Percentiles rank a stretch among this genome's conserved stretches.
Evolutionary conservation across 2,113 vertebrate genomes (phyloP).

Genomic region (Rhabdomys dilectus): DNA sequence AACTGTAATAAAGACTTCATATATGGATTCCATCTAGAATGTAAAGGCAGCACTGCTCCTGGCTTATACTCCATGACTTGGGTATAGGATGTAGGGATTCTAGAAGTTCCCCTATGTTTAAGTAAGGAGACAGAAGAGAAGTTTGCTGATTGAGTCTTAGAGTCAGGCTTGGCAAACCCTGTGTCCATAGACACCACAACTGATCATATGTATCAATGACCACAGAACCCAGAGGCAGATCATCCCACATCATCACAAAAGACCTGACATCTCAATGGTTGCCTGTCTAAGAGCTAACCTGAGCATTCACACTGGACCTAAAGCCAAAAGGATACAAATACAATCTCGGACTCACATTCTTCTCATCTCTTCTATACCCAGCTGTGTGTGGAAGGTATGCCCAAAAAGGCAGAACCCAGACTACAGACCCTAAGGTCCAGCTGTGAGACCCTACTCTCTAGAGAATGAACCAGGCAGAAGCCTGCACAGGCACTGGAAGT

Average conservation of each 20-base stretch:
- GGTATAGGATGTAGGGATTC: not conserved
- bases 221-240: not conserved
- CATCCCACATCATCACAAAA: not conserved
- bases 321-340: not conserved
- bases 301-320: not conserved
- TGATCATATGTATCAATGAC: not conserved
- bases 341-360: not conserved
- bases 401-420: not conserved
- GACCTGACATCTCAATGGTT: not conserved
- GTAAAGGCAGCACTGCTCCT: not conserved
- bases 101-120: slow-evolving; percentile 11
- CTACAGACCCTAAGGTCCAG: not conserved
- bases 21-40: not conserved
- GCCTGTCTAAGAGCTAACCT: not conserved
- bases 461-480: not conserved
- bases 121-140: not conserved
- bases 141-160: not conserved
- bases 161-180: not conserved
- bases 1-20: not conserved
- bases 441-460: not conserved
- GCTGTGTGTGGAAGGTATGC: not conserved
- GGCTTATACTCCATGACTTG: not conserved
- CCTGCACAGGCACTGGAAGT: not conserved
- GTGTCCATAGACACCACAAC: not conserved
- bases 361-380: not conserved